A percentile compares a stretch with the other conserved stretches of the same genome.
phyloP scores from a whole-genome alignment of 1,140 invertebrate species.

The Rhysida immarginata region DNA sequence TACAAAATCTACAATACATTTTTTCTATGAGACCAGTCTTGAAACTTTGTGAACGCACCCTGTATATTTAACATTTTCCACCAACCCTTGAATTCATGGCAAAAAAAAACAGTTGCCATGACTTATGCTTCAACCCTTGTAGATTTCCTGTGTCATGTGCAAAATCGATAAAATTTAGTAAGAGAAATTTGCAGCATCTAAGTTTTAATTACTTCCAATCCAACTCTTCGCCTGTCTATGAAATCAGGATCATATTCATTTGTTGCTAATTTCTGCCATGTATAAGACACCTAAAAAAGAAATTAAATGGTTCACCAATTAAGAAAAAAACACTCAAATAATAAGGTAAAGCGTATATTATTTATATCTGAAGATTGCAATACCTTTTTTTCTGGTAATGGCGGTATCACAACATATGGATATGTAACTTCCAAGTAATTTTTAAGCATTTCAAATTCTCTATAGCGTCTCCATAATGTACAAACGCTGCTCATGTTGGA shows the following conservation, averaged over 20 bases:
- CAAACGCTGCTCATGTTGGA: constrained; percentile 43
- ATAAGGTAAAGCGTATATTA: not conserved
- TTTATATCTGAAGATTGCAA: not conserved
- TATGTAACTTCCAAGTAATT: constrained; percentile 59
- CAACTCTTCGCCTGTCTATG: constrained; percentile 58
- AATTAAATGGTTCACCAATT: no score
- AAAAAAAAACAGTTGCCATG: no score
- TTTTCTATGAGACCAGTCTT: no score
- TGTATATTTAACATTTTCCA: no score
- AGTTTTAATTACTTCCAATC: constrained; percentile 48
- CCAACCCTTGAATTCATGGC: no score
- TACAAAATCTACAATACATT: no score
- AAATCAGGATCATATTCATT: constrained; percentile 76
- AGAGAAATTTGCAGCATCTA: no score
- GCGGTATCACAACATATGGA: constrained; percentile 59
- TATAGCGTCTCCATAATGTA: constrained; percentile 63
- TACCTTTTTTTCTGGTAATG: constrained; percentile 61
- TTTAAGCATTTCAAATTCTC: constrained; percentile 64
- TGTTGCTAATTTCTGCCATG: constrained; percentile 58
- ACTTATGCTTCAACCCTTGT: no score
- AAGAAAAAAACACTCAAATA: not conserved
- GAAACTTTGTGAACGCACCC: no score
- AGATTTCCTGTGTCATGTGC: no score
- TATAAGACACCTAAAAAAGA: constrained; percentile 40
- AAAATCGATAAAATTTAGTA: no score